phyloP scores from a whole-genome alignment of 2,888 invertebrate species.

The Microplitis deprimator region DNA sequence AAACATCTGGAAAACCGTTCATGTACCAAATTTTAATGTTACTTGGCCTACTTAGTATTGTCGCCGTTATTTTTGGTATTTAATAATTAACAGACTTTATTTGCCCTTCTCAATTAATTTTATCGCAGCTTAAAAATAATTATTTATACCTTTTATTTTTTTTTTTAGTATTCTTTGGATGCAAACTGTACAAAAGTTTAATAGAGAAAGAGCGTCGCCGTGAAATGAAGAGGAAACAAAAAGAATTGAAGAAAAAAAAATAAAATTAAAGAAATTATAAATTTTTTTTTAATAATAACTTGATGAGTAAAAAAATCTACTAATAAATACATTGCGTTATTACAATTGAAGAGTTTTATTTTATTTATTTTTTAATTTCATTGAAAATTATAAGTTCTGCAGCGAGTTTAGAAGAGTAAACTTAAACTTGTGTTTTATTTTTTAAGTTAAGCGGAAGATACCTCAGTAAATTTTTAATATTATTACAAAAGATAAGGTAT shows the following conservation, averaged over 20 bases:
- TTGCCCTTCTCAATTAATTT: too few relatives aligned
- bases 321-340: too few relatives aligned
- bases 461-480: neutral
- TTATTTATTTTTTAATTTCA: neutral
- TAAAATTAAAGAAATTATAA: conserved; percentile 3
- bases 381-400: neutral
- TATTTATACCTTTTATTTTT: conserved; percentile 50
- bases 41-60: conserved; percentile 54
- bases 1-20: conserved; percentile 15
- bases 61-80: conserved; percentile 60
- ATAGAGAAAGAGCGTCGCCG: conserved; percentile 82
- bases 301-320: neutral
- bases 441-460: neutral
- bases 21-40: conserved; percentile 64
- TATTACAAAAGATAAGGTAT: neutral
- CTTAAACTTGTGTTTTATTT: neutral
- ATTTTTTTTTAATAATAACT: conserved; percentile 18
- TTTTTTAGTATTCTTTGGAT: conserved; percentile 87
- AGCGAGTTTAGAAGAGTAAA: neutral
- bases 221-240: conserved; percentile 86
- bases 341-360: neutral
- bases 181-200: conserved; percentile 86
- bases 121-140: neutral
- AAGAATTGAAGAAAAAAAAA: conserved; percentile 87
- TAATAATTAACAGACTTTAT: neutral